A percentile compares a stretch with the other conserved stretches of the same genome.
Evolutionary conservation across 2,797 vertebrate species (phyloP).

Genomic region (Phoebastria nigripes): DNA sequence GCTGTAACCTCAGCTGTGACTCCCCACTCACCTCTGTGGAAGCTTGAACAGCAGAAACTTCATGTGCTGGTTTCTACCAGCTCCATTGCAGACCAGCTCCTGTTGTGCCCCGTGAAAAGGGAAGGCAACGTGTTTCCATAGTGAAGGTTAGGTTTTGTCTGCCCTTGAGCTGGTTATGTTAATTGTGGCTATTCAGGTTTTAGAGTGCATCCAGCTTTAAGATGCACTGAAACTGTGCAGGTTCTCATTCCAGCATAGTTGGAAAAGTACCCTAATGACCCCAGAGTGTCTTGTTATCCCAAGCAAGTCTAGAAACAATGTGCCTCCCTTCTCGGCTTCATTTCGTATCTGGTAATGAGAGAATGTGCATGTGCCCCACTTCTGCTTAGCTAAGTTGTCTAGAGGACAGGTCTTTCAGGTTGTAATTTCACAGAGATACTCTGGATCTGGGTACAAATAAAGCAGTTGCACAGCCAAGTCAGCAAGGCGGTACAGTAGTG

Average conservation of each 20-base stretch:
- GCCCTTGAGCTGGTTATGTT: not conserved
- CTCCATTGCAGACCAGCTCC: not conserved
- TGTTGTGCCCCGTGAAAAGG: not conserved
- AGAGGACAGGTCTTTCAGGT: not conserved
- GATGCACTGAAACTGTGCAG: not conserved
- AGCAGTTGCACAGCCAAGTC: not conserved
- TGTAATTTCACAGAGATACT: not conserved
- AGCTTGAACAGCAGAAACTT: not conserved
- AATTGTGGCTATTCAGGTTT: not conserved
- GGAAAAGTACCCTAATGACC: not conserved
- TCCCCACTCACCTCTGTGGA: not conserved
- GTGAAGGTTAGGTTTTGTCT: not conserved
- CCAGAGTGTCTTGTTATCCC: not conserved
- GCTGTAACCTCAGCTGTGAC: not conserved
- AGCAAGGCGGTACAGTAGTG: not conserved
- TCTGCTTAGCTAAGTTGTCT: not conserved
- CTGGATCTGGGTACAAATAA: not conserved
- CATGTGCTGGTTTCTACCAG: not conserved
- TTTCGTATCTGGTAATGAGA: not conserved
- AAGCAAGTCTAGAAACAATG: not conserved
- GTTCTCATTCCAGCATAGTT: not conserved
- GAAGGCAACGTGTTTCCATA: rapidly evolving
- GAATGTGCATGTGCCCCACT: not conserved
- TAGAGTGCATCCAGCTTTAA: not conserved
- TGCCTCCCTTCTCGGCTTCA: not conserved